Percentiles rank a stretch among this genome's conserved stretches.
phyloP scores from a whole-genome alignment of 2,797 vertebrate genomes.

The Spinibarbus caldwelli region DNA sequence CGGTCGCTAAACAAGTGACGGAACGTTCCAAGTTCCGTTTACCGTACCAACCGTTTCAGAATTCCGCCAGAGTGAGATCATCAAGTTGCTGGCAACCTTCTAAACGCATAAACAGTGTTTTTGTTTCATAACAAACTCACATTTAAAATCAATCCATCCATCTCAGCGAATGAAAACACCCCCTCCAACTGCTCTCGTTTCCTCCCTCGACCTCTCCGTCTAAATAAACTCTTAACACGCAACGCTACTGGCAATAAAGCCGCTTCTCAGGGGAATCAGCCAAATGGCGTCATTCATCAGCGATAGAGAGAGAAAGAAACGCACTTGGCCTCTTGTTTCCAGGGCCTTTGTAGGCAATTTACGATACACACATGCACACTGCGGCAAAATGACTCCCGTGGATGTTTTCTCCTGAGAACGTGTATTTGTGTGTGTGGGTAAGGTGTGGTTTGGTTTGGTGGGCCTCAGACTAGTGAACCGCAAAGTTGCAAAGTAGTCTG shows the following conservation, averaged over 20 bases:
- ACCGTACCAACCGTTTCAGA: neutral
- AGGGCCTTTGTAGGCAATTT: no score
- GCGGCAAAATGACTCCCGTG: neutral
- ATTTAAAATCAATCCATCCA: constrained; percentile 21
- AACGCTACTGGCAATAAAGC: constrained; percentile 58
- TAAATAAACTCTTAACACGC: constrained; percentile 70
- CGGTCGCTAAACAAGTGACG: neutral
- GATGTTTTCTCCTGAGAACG: constrained; percentile 25
- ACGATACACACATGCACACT: neutral
- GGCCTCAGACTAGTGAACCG: constrained; percentile 5
- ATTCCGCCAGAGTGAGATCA: neutral
- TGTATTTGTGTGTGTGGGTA: constrained; percentile 27
- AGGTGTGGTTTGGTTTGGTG: constrained; percentile 30
- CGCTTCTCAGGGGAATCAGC: constrained; percentile 49
- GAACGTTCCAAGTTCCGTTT: neutral
- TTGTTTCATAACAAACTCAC: neutral
- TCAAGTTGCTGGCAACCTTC: neutral
- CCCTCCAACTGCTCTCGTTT: constrained; percentile 10
- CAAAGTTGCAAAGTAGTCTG: constrained; percentile 42
- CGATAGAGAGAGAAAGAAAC: neutral
- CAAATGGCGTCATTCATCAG: constrained; percentile 61
- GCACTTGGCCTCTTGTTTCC: neutral
- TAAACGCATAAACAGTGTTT: constrained; percentile 7
- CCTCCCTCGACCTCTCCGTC: constrained; percentile 31
- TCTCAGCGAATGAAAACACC: constrained; percentile 18